These are phyloP conservation scores for Euspilapteryx auroguttella DNA, from an alignment of 2,888 invertebrate species.

Conservation along the genomic window DNA sequence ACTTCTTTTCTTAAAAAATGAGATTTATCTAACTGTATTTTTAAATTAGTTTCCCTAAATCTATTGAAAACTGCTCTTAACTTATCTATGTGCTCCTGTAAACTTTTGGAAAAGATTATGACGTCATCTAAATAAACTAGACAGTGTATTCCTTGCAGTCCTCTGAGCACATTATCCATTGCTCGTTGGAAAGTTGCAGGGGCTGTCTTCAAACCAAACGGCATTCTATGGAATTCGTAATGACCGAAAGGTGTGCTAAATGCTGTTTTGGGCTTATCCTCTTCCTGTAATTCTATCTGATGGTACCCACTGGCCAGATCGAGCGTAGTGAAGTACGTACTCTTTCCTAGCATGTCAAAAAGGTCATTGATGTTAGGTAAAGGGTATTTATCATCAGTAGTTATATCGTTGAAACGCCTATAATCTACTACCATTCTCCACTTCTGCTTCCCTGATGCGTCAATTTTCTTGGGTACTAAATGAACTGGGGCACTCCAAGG, in stretches of 20 bases:
- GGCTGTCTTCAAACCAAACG: constrained; percentile 23
- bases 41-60: constrained; percentile 10
- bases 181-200: constrained; percentile 25
- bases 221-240: constrained; percentile 19
- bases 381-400: constrained; percentile 18
- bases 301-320: constrained; percentile 25
- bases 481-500: too few species aligned
- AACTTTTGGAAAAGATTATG: constrained; percentile 13
- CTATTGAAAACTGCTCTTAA: constrained; percentile 10
- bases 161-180: constrained; percentile 21
- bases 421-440: too few species aligned
- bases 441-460: constrained; percentile 9
- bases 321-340: constrained; percentile 19
- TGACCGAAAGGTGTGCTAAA: constrained; percentile 18
- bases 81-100: constrained; percentile 11
- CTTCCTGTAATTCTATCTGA: constrained; percentile 16
- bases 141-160: constrained; percentile 16
- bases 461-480: constrained; percentile 10
- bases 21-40: constrained; percentile 11
- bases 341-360: constrained; percentile 19
- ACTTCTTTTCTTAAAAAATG: constrained; percentile 12
- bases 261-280: constrained; percentile 19
- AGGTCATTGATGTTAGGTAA: constrained; percentile 21
- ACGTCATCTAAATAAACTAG: constrained; percentile 21
- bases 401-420: constrained; percentile 22